Evolutionary conservation across 2,797 vertebrate species (phyloP), one percentile per base, ranked within the genome.

Genomic region (Pangasius mekongensis): DNA sequence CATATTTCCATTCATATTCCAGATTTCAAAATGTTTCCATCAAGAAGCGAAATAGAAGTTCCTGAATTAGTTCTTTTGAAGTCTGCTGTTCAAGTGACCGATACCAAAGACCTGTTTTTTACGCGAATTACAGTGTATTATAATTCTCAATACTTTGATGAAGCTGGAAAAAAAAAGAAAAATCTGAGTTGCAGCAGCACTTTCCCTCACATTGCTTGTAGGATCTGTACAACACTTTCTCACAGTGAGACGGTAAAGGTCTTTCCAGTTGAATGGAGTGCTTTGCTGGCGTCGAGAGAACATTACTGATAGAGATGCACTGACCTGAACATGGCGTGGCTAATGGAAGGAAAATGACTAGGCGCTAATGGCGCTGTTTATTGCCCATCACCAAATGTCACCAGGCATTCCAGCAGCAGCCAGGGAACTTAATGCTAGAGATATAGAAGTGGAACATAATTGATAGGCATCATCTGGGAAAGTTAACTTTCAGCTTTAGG

Each of bases 331-430:
- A 88, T 84, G 67, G 77, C 82, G 85, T 86, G 86, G 90, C 88
- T 93, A 94, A 95, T 93, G 93, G 92, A 89, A 89, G 87, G 89
- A 88, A 84, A 93, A 87, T 91, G 90, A 93, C 89, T 91, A 90
- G 92, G 92, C 86, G 56, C 93, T 95, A 95, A 95, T 94, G 93
- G 87, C 80, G 56, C 71, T 67, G 91, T 87, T 91, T 91, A 90
- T 86, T 71, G 90, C 69, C 80, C 92, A 89, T 90, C 89, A 94
- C 92, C 91, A 92, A 92, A 94, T 93, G 94, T 91, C 93, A 93
- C 85, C 89, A 91, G 92, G 92, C 93, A 92, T 94, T 94, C 80
- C 49, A 11, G 62, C 20, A 87, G 80, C 77, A 86, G 88, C 43
- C 84, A 85, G 39, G 49, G 11, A 89, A 66, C 58, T 84, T 86